Percentiles rank a stretch among this genome's conserved stretches.
phyloP scores from a whole-genome alignment of 2,888 invertebrate genomes.

The Ptilodon capucinus region DNA sequence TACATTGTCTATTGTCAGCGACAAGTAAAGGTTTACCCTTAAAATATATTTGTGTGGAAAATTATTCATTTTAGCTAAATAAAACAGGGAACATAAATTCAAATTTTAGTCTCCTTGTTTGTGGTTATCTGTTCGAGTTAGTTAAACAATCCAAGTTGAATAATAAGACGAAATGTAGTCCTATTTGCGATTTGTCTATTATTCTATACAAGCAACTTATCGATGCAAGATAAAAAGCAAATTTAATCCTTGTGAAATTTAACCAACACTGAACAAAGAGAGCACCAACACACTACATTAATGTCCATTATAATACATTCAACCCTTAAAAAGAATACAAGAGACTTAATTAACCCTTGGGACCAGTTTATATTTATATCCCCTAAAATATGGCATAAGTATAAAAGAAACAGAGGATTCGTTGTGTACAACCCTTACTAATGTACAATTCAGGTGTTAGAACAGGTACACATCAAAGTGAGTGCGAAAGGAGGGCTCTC shows the following conservation, averaged over 20 bases:
- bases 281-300: neutral
- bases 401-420: conserved; percentile 13
- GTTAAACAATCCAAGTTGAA: too few species aligned
- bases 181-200: too few species aligned
- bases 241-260: too few species aligned
- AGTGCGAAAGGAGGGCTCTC: conserved; percentile 34
- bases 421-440: conserved; percentile 1
- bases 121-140: too few species aligned
- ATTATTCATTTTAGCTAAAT: neutral
- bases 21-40: neutral
- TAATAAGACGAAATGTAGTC: too few species aligned
- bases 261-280: too few species aligned
- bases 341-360: conserved; percentile 27
- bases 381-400: conserved; percentile 12
- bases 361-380: conserved; percentile 28
- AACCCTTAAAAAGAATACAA: conserved; percentile 16
- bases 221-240: too few species aligned
- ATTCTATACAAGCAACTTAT: too few species aligned
- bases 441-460: neutral
- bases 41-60: neutral
- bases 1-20: neutral
- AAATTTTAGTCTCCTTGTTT: too few species aligned
- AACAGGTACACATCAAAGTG: conserved; percentile 17
- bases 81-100: neutral
- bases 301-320: conserved; percentile 3